These are phyloP conservation scores for Hymenopus coronatus DNA, from an alignment of 2,888 invertebrate species.

Conservation along the genomic window DNA sequence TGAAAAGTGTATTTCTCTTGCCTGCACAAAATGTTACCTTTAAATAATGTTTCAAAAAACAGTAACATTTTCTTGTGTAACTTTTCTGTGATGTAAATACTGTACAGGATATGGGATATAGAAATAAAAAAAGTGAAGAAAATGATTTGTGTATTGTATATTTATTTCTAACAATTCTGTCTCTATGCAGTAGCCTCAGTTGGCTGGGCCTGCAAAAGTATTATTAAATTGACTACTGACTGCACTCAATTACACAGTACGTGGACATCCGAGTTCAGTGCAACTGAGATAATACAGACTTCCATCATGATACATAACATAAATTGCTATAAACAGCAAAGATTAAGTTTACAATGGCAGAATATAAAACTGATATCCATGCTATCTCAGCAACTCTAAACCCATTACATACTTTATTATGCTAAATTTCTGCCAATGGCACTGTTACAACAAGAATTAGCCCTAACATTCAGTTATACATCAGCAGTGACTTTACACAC, in stretches of 20 bases:
- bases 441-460: neutral
- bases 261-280: neutral
- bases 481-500: neutral
- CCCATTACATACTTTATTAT: neutral
- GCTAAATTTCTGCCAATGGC: neutral
- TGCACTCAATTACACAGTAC: neutral
- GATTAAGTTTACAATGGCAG: too few species aligned
- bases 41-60: neutral
- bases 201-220: neutral
- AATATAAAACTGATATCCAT: neutral
- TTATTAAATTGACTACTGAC: neutral
- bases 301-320: too few species aligned
- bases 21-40: neutral
- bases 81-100: neutral
- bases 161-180: neutral
- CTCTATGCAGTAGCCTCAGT: neutral
- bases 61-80: neutral
- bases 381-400: neutral
- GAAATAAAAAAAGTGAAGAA: neutral
- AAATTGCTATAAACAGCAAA: too few species aligned
- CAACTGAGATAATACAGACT: too few species aligned
- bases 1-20: neutral
- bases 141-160: neutral
- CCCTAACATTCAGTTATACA: neutral
- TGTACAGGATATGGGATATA: neutral